Evolutionary conservation across 2,797 vertebrate genomes (phyloP), one percentile per base, ranked within the genome.

Genomic region (Ceyx erithaca): DNA sequence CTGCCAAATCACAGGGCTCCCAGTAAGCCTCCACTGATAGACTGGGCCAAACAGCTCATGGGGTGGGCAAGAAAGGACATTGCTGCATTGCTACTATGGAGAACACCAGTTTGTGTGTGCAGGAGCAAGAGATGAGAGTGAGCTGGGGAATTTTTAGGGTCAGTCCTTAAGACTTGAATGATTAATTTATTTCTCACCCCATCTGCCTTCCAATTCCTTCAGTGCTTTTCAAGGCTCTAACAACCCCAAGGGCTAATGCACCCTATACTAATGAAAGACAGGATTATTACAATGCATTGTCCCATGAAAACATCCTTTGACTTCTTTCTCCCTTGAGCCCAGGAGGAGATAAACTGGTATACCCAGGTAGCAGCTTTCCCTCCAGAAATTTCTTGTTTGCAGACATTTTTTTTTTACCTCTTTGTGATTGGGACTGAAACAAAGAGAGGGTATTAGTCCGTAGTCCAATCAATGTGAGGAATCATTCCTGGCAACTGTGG

Each of bases 371-470:
- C 46, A 82, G 13, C 21, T 64, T 92, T 86, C 40, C 25, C 20
- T 85, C 25, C 9, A 80, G 59, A 89, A 87, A 85, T 87, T 43
- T 43, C 30, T 40, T 21, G 1, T 66, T 78, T 31, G 3, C 22
- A n/a, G 33, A 18, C 2, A 15, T 30, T 66, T 80, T 85, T 37
- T 40, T 40, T 84, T 63, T 54, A 25, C 31, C 3, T 8, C 6
- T 92, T 87, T 72, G 31, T 71, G 20, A 76, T 91, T 76, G 8
- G 45, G 48, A 10, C 31, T 66, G 45, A 87, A 92, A 76, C n/a
- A 84, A 86, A 78, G 33, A 40, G 5, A 77, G 2, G 20, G 1
- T 61, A 23, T 67, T 69, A 59, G 17, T 46, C 35, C 5, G 2
- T 18, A 66, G 23, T 7, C 18, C 55, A 85, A 41, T 6, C 2